Base-by-base conservation (phyloP, 2,888 invertebrate species). In the Ichneumoninae sp. region DNA sequence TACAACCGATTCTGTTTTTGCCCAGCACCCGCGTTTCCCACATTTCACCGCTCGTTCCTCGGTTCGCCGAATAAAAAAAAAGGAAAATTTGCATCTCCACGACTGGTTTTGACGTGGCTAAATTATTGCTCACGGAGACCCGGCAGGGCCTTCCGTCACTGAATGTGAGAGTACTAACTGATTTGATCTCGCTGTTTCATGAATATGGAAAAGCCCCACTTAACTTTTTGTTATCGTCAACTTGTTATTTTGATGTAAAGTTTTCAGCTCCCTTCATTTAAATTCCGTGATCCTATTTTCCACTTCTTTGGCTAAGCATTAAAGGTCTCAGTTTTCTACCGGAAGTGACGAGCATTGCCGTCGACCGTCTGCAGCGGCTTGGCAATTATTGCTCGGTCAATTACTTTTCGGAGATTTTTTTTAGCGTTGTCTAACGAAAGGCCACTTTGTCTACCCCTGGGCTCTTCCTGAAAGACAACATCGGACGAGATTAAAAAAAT, bases 131-230 rank as follows among this genome's bases (percentile, higher is more conserved):
- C 26, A n/a, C 60, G 13, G 26, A 57, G 26, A 63, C 16, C 5
- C 63, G 63, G 6, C 63, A n/a, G 3, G 16, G n/a, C 6, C 6
- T 7, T 33, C 63, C 5, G 63, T n/a, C 52, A 54, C 52, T 54
- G 52, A n/a, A 54, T 16, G 33, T 6, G 63, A 33, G 63, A n/a
- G 16, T 63, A 13, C n/a, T 16, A n/a, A 63, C 33, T 33, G 63
- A 30, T 63, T 63, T 63, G 16, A 63, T 63, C 63, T 63, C 63
- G 6, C 63, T 63, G 16, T 33, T 63, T 63, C 63, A 63, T 63
- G 63, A 63, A 63, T 63, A 63, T 63, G 30, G 16, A 63, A 63
- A 33, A 63, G 30, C 33, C 19, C 5, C 63, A 33, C 6, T 63
- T 63, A 16, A 63, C 33, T 63, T 63, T 63, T 33, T 47, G 44